Evolutionary conservation across 2,113 vertebrate species (phyloP).

Genomic region (Sarotherodon lohbergeri): DNA sequence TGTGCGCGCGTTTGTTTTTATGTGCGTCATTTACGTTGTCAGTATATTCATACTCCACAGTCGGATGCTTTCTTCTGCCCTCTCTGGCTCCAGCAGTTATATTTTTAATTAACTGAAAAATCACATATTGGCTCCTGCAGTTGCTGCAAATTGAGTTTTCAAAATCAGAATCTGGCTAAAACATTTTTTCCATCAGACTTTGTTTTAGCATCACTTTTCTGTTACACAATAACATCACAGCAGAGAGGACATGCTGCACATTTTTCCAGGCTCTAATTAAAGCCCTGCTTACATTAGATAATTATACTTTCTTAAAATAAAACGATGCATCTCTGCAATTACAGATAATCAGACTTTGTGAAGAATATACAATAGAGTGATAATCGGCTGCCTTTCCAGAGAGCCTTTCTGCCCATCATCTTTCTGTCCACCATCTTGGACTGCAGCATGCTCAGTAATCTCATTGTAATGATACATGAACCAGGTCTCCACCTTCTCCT

Average conservation of each 20-base stretch:
- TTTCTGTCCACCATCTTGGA: not conserved
- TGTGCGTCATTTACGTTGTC: not conserved
- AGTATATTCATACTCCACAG: not conserved
- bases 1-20: not conserved
- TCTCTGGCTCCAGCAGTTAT: not conserved
- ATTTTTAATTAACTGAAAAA: slow-evolving; percentile 18
- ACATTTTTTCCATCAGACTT: not conserved
- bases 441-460: not conserved
- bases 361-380: not conserved
- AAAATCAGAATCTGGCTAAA: not conserved
- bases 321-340: not conserved
- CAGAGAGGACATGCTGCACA: not conserved
- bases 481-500: not conserved
- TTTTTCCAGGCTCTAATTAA: not conserved
- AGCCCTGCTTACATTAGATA: not conserved
- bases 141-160: not conserved
- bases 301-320: not conserved
- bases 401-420: not conserved
- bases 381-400: not conserved
- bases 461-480: not conserved
- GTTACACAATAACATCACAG: not conserved
- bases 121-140: not conserved
- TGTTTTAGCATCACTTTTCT: not conserved
- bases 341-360: not conserved
- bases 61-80: not conserved